Evolutionary conservation across 2,797 vertebrate genomes (phyloP).

Genomic region (Sciurus carolinensis): DNA sequence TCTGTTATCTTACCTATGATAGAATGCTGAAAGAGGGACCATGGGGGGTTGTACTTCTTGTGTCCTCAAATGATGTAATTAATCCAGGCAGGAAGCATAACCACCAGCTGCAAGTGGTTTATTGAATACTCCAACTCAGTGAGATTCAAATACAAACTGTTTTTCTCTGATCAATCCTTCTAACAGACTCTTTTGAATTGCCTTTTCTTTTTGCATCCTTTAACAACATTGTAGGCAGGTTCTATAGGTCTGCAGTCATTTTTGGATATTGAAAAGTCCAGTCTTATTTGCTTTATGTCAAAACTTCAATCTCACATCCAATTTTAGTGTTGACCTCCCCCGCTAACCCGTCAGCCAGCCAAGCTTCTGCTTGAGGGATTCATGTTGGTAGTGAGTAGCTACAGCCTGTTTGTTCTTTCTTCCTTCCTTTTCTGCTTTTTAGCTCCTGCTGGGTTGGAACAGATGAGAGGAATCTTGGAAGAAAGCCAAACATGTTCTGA

Average conservation of each 20-base stretch:
- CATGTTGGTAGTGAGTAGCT: neutral
- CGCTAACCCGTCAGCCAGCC: neutral
- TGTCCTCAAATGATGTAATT: slow-evolving; percentile 18
- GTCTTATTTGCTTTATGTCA: slow-evolving; percentile 4
- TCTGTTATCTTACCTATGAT: neutral
- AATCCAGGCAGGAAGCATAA: neutral
- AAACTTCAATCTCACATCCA: slow-evolving; percentile 58
- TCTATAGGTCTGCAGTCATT: slow-evolving; percentile 2
- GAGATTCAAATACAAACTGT: slow-evolving; percentile 42
- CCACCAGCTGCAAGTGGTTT: neutral
- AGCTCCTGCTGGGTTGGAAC: neutral
- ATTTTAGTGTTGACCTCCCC: neutral
- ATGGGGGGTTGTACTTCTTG: neutral
- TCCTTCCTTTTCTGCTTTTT: neutral
- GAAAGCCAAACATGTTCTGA: neutral
- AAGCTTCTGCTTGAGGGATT: neutral
- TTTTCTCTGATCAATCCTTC: slow-evolving; percentile 30
- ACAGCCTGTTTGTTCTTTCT: neutral
- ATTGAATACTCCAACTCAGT: slow-evolving; percentile 31
- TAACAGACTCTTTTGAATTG: slow-evolving; percentile 39
- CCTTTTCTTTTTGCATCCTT: slow-evolving; percentile 11
- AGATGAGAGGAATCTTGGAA: neutral
- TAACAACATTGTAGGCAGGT: slow-evolving; percentile 8
- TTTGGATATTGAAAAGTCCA: slow-evolving; percentile 44
- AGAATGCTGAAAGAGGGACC: neutral